phyloP scores from a whole-genome alignment of 1,140 invertebrate genomes.

The Epicauta chinensis region DNA sequence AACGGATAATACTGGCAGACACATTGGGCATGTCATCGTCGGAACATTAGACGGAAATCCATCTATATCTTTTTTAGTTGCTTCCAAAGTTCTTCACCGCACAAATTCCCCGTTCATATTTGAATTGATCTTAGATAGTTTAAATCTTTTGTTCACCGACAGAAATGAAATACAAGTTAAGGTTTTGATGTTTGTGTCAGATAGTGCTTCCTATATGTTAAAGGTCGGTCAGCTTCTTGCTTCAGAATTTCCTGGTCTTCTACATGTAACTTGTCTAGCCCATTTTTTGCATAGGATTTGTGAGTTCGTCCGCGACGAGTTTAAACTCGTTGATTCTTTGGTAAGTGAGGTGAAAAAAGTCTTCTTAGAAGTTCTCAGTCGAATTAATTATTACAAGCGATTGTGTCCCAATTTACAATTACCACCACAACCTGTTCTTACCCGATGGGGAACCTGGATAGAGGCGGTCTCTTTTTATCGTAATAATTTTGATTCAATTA shows the following conservation, averaged over 20 bases:
- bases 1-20: slow-evolving; percentile 4
- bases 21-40: neutral
- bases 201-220: slow-evolving; percentile 37
- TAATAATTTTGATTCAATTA: slow-evolving; percentile 1
- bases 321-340: slow-evolving; percentile 25
- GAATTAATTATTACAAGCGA: slow-evolving; percentile 25
- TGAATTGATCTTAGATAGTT: too few relatives aligned
- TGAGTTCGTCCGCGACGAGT: slow-evolving; percentile 29
- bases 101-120: too few relatives aligned
- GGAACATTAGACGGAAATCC: neutral
- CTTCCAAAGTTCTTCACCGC: too few relatives aligned
- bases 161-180: too few relatives aligned
- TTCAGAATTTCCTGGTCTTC: slow-evolving; percentile 23
- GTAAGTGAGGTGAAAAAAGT: slow-evolving; percentile 30
- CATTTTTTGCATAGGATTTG: slow-evolving; percentile 33
- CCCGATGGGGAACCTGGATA: slow-evolving; percentile 35
- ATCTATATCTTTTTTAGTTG: too few relatives aligned
- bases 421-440: slow-evolving; percentile 30
- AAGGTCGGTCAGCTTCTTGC: slow-evolving; percentile 20
- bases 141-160: too few relatives aligned
- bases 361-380: slow-evolving; percentile 30
- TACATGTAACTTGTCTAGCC: slow-evolving; percentile 35
- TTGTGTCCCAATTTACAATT: slow-evolving; percentile 24
- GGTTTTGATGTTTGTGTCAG: slow-evolving; percentile 22
- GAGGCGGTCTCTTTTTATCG: slow-evolving; percentile 11